Conservation (phyloP, 2,797 vertebrate genomes). For the Syngnathus rostellatus region DNA sequence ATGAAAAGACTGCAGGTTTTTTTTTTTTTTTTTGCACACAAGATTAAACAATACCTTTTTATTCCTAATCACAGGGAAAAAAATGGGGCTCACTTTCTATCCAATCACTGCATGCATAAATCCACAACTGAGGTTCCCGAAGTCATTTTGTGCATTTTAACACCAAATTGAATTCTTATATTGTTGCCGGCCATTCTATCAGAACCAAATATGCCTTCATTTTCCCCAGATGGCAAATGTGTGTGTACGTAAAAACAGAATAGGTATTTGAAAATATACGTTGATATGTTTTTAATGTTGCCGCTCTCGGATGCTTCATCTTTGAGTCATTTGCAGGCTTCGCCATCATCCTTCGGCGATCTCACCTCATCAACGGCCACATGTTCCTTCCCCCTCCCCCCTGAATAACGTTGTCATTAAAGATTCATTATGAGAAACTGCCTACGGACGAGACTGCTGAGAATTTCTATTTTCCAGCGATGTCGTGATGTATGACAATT, state of each 20-base stretch:
- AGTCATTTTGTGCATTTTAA: not conserved
- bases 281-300: slow-evolving; percentile 1
- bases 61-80: not conserved
- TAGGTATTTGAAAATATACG: not conserved
- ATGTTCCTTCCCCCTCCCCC: slow-evolving; percentile 34
- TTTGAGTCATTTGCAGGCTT: slow-evolving; percentile 31
- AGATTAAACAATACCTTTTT: not conserved
- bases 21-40: not conserved
- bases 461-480: slow-evolving; percentile 23
- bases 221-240: not conserved
- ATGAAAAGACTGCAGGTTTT: not conserved
- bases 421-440: slow-evolving; percentile 56
- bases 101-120: slow-evolving; percentile 1
- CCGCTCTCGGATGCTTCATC: slow-evolving; percentile 7
- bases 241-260: not conserved
- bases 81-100: too few species aligned
- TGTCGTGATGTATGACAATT: slow-evolving; percentile 23
- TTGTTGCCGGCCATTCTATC: not conserved
- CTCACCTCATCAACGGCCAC: slow-evolving; percentile 30
- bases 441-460: slow-evolving; percentile 29
- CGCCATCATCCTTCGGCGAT: slow-evolving; percentile 28
- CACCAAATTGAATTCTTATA: not conserved
- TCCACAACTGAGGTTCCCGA: not conserved
- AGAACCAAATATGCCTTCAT: not conserved
- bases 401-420: slow-evolving; percentile 57